These are phyloP conservation scores for Poeciliopsis turneri DNA, from an alignment of 2,797 vertebrate species.

Conservation along the genomic window DNA sequence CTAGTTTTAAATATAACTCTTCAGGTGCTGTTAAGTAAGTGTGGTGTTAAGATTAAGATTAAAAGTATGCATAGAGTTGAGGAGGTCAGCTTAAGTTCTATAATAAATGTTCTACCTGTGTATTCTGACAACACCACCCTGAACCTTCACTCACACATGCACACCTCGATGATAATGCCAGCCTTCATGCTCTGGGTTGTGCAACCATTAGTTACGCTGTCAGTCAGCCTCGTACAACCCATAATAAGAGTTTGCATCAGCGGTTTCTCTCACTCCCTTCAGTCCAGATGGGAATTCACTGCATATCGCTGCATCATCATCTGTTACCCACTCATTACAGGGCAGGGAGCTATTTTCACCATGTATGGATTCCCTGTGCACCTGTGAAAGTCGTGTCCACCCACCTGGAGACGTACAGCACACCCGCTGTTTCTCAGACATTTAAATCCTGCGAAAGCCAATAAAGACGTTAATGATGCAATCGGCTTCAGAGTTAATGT, in stretches of 20 bases:
- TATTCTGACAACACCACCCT: conserved; percentile 38
- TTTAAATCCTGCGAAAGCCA: conserved; percentile 38
- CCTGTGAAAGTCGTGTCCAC: conserved; percentile 62
- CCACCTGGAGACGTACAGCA: conserved; percentile 18
- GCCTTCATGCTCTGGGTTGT: conserved; percentile 58
- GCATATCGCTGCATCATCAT: conserved; percentile 65
- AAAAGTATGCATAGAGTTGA: conserved; percentile 58
- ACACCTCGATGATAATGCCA: conserved; percentile 64
- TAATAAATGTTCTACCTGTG: conserved; percentile 64
- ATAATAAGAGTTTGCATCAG: conserved; percentile 71
- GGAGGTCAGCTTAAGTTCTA: conserved; percentile 24
- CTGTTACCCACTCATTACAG: conserved; percentile 71
- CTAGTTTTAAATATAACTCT: neutral
- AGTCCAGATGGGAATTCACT: conserved; percentile 63
- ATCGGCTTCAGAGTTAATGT: conserved; percentile 28
- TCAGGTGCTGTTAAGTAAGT: conserved; percentile 33
- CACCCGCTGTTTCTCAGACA: conserved; percentile 48
- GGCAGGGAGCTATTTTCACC: conserved; percentile 56
- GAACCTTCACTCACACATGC: conserved; percentile 25
- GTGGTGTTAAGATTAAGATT: conserved; percentile 31
- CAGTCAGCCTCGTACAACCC: conserved; percentile 62
- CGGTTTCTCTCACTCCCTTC: conserved; percentile 43
- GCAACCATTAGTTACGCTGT: conserved; percentile 71
- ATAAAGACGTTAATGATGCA: conserved; percentile 39
- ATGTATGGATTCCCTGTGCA: conserved; percentile 56